A percentile compares a stretch with the other conserved stretches of the same genome.
phyloP scores from a whole-genome alignment of 2,797 vertebrate genomes.

The Stomatorhinus walkeri region DNA sequence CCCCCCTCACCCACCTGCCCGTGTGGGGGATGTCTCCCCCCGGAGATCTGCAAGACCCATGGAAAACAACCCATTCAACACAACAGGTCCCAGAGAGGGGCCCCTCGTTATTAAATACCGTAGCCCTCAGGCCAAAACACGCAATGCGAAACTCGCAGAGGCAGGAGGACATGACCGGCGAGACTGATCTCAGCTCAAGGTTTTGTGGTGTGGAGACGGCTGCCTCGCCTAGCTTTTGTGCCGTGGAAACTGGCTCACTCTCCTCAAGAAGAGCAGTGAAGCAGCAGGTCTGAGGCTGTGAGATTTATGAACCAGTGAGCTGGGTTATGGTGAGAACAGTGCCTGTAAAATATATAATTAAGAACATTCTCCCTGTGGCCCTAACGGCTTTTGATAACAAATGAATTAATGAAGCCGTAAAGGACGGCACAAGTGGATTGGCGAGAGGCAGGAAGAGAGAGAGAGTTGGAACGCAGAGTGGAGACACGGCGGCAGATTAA shows the following conservation, averaged over 20 bases:
- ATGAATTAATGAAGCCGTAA: slow-evolving; percentile 86
- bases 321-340: slow-evolving; percentile 51
- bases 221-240: slow-evolving; percentile 29
- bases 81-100: background rate
- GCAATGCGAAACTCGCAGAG: background rate
- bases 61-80: background rate
- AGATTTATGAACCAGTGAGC: slow-evolving; percentile 41
- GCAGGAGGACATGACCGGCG: background rate
- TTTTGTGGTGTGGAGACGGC: slow-evolving; percentile 19
- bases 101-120: slow-evolving; percentile 35
- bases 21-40: background rate
- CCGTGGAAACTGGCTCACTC: slow-evolving; percentile 40
- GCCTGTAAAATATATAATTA: slow-evolving; percentile 69
- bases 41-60: background rate
- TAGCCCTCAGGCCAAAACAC: slow-evolving; percentile 16
- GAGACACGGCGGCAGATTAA: slow-evolving; percentile 67
- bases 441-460: slow-evolving; percentile 47
- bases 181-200: slow-evolving; percentile 21
- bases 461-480: slow-evolving; percentile 58
- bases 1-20: background rate
- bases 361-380: slow-evolving; percentile 61
- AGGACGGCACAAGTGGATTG: slow-evolving; percentile 68
- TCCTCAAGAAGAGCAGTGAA: slow-evolving; percentile 36
- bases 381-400: slow-evolving; percentile 76
- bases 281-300: slow-evolving; percentile 41